Evolutionary conservation across 2,888 invertebrate genomes (phyloP), one percentile per base, ranked within the genome.

Genomic region (Mantis religiosa): DNA sequence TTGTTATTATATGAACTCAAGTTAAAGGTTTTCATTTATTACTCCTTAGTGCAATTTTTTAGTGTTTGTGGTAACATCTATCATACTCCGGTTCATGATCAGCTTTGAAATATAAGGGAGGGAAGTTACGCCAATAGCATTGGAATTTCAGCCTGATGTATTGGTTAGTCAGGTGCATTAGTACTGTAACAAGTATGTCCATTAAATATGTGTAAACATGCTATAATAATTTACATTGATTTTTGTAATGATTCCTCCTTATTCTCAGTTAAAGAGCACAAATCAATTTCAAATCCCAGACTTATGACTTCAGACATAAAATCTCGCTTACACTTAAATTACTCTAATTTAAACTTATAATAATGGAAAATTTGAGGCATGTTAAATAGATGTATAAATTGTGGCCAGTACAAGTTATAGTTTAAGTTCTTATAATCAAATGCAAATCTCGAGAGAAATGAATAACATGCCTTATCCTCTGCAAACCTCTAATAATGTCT

Each of bases 361-460:
- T 87, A 34, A 82, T 30, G 54, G 27, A 28, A 82, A 41, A 41
- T 87, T 82, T 82, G 82, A 82, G 87, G 87, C 82, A 87, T 82
- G 82, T 27, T 86, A 71, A 87, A 82, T 82, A 34, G 34, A 81
- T 81, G 4, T 54, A 71, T 71, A 84, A 54, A 82, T 34, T n/a
- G 30, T 87, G 87, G 87, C 87, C 87, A 87, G 87, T 87, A 87
- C 82, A 87, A 87, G 54, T 34, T 82, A 81, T n/a, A 47, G 28
- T 87, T 82, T 41, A 27, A 34, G 28, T 87, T 82, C 41, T 82
- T 25, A 71, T 71, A 71, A 71, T 20, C 20, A 71, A 71, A 20
- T 71, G 54, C 2, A 71, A 71, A 71, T 71, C 54, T 54, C 6
- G 54, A 71, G 6, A 54, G 20, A 20, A 71, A 71, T 71, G 12